A percentile compares a stretch with the other conserved stretches of the same genome.
phyloP scores from a whole-genome alignment of 1,140 invertebrate species.

The Neomicropteryx cornuta region DNA sequence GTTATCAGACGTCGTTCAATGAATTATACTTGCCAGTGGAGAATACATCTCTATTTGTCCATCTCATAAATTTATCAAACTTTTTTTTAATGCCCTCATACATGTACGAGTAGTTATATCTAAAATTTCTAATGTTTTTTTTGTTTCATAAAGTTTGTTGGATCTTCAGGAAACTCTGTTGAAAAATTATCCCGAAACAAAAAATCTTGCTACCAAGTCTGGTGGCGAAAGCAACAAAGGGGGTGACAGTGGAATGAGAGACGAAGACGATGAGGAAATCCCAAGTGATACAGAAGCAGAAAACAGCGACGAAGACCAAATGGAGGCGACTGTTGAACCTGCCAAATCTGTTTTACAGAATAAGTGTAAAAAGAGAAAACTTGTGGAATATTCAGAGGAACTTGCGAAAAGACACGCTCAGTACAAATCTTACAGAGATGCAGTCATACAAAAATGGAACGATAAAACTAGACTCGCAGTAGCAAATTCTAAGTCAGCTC shows the following conservation, averaged over 20 bases:
- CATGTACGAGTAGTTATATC: conserved; percentile 6
- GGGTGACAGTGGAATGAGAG: conserved; percentile 19
- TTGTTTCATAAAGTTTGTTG: conserved; percentile 26
- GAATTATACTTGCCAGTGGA: too few species aligned
- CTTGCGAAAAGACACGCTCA: conserved; percentile 50
- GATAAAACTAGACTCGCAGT: conserved; percentile 70
- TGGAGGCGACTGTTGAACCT: conserved; percentile 17
- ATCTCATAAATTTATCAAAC: too few species aligned
- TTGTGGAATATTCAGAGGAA: conserved; percentile 49
- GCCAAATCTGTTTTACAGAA: conserved; percentile 17
- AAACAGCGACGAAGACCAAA: conserved; percentile 29
- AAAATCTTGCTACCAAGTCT: conserved; percentile 23
- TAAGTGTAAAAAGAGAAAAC: conserved; percentile 46
- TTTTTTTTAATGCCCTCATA: background rate
- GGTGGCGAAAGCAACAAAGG: conserved; percentile 10
- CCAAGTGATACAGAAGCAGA: conserved; percentile 37
- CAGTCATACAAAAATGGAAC: conserved; percentile 83
- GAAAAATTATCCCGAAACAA: conserved; percentile 55
- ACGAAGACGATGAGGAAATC: conserved; percentile 45
- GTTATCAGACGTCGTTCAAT: too few species aligned
- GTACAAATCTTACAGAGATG: conserved; percentile 62
- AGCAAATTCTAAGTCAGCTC: conserved; percentile 46
- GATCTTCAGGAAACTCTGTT: conserved; percentile 44
- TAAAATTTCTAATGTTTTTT: conserved; percentile 9
- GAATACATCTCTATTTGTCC: too few species aligned